Conservation (phyloP, 2,888 invertebrate genomes). For the Polydesmus complanatus region DNA sequence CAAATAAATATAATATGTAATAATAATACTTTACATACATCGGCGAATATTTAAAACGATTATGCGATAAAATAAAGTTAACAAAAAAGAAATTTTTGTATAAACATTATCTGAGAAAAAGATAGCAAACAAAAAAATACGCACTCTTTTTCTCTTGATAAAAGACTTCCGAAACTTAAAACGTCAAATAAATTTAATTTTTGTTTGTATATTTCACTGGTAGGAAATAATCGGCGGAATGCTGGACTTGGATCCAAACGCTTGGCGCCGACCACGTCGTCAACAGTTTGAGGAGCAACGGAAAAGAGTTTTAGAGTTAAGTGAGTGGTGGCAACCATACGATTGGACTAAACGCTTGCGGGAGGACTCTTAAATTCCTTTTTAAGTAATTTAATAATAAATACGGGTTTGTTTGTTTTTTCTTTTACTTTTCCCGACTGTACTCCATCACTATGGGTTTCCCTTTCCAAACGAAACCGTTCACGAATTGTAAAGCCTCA, state of each 20-base stretch:
- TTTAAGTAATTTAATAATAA: not conserved
- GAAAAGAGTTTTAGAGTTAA: constrained; percentile 57
- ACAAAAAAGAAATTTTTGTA: too few relatives aligned
- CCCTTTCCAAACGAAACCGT: constrained; percentile 14
- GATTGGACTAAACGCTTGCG: constrained; percentile 18
- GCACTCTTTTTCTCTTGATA: too few relatives aligned
- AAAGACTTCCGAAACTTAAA: not conserved
- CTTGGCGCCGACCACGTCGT: constrained; percentile 69
- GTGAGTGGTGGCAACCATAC: constrained; percentile 47
- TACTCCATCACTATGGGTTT: constrained; percentile 14
- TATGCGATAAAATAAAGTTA: too few relatives aligned
- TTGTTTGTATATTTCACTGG: constrained; percentile 6
- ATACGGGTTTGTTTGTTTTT: not conserved
- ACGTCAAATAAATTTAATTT: not conserved
- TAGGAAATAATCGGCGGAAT: constrained; percentile 88
- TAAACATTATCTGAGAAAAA: not conserved
- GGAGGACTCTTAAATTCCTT: too few relatives aligned
- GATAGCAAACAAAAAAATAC: not conserved
- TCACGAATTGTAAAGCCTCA: constrained; percentile 11
- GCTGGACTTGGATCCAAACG: constrained; percentile 66
- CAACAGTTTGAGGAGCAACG: constrained; percentile 62
- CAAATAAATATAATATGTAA: not conserved
- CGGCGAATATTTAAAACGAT: not conserved
- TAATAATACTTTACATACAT: not conserved
- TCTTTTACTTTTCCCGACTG: not conserved